phyloP scores from a whole-genome alignment of 2,888 invertebrate species.

The Lasioglossum villosulum region DNA sequence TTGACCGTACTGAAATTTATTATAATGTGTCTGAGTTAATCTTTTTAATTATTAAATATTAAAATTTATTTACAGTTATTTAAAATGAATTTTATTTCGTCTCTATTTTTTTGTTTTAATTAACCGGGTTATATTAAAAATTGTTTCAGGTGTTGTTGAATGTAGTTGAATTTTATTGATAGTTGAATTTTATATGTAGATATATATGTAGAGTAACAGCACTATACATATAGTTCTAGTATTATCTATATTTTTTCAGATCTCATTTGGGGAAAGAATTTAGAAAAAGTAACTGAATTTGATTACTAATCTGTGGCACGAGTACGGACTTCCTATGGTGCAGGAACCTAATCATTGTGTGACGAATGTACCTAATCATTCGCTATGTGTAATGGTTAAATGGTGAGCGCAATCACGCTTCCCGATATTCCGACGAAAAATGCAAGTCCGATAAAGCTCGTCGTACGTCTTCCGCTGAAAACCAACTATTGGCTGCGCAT shows the following conservation, averaged over 20 bases:
- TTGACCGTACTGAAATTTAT: neutral
- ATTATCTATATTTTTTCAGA: neutral
- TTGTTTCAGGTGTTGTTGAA: neutral
- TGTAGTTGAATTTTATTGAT: too few relatives aligned
- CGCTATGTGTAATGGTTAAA: conserved; percentile 9
- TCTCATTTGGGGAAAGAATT: neutral
- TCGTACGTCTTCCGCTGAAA: conserved; percentile 34
- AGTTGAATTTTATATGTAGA: too few relatives aligned
- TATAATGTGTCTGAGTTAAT: neutral
- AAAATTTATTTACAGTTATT: neutral
- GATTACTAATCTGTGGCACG: neutral
- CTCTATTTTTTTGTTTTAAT: neutral
- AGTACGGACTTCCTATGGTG: neutral
- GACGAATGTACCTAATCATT: conserved; percentile 15
- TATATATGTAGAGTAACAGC: neutral
- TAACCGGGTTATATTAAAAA: neutral
- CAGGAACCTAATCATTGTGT: conserved; percentile 3
- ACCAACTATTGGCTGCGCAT: neutral
- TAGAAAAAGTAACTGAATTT: neutral
- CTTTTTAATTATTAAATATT: neutral
- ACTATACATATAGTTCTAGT: neutral
- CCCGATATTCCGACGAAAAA: conserved; percentile 41
- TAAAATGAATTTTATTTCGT: neutral
- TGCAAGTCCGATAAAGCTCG: conserved; percentile 35
- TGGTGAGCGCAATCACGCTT: conserved; percentile 35